Evolutionary conservation across 2,113 vertebrate genomes (phyloP).

Genomic region (Aptenodytes patagonicus): DNA sequence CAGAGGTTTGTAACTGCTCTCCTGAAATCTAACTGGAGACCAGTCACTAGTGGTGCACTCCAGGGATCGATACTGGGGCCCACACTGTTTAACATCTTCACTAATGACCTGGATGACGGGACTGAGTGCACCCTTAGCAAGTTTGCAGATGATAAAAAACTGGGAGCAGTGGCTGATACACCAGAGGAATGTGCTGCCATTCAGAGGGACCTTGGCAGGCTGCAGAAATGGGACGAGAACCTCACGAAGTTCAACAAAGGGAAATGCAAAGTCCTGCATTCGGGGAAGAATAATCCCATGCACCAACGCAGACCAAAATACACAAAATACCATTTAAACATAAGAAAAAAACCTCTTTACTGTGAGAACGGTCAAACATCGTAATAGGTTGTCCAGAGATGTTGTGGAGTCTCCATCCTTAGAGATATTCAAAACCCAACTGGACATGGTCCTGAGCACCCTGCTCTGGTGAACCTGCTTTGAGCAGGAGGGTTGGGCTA

Average conservation of each 20-base stretch:
- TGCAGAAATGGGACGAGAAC: neutral
- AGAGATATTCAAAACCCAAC: neutral
- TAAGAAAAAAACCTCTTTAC: neutral
- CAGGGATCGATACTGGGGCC: fast-evolving
- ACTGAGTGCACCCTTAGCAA: neutral
- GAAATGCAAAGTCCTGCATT: neutral
- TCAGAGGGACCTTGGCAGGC: neutral
- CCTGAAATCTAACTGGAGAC: neutral
- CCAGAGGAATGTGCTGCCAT: neutral
- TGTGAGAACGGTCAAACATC: neutral
- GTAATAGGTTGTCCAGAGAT: neutral
- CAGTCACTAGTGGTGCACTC: too few relatives aligned
- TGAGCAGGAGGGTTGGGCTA: neutral
- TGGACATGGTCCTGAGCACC: neutral
- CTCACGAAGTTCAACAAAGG: neutral
- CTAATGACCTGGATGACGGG: neutral
- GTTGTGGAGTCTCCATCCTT: neutral
- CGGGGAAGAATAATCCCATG: neutral
- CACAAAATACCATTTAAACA: neutral
- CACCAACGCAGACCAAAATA: neutral
- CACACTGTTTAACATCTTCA: neutral
- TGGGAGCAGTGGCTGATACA: neutral
- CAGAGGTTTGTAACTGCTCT: neutral
- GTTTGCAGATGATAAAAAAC: neutral
- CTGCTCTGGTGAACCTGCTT: neutral